Conservation (phyloP, 2,797 vertebrate genomes). For the Anomalospiza imberbis region DNA sequence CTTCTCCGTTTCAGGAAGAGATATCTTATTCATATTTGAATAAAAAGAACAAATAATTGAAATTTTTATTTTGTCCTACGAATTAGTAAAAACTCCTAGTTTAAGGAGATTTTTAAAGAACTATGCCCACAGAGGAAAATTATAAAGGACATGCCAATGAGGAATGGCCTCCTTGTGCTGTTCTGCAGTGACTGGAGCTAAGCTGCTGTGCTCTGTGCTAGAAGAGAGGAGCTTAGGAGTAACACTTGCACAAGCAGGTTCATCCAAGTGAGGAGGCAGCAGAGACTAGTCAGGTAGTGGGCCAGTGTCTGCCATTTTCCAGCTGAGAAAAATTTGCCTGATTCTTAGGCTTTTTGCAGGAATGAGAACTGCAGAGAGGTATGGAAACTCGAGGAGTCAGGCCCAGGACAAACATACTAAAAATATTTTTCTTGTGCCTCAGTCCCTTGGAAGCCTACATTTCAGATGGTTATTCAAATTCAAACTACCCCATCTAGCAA, state of each 20-base stretch:
- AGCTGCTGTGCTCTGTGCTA: neutral
- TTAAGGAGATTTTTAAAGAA: neutral
- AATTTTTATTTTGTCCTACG: neutral
- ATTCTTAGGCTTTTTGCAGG: neutral
- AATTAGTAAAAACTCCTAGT: neutral
- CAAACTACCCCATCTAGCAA: neutral
- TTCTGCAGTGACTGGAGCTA: neutral
- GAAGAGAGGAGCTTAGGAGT: neutral
- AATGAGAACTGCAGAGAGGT: neutral
- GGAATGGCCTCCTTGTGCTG: neutral
- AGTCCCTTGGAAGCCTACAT: neutral
- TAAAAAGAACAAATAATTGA: neutral
- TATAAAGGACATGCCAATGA: neutral
- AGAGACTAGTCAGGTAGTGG: fast-evolving
- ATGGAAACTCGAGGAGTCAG: neutral
- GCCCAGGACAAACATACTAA: neutral
- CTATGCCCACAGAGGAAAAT: neutral
- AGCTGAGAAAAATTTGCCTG: neutral
- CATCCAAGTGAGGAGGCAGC: neutral
- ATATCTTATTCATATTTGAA: neutral
- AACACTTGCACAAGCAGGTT: neutral
- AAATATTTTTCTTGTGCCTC: neutral
- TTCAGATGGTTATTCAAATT: neutral
- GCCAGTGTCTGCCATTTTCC: neutral
- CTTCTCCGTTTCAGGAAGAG: neutral